Conservation (phyloP, 35 echinoderm and acorn worm genomes). For the Apostichopus japonicus region DNA sequence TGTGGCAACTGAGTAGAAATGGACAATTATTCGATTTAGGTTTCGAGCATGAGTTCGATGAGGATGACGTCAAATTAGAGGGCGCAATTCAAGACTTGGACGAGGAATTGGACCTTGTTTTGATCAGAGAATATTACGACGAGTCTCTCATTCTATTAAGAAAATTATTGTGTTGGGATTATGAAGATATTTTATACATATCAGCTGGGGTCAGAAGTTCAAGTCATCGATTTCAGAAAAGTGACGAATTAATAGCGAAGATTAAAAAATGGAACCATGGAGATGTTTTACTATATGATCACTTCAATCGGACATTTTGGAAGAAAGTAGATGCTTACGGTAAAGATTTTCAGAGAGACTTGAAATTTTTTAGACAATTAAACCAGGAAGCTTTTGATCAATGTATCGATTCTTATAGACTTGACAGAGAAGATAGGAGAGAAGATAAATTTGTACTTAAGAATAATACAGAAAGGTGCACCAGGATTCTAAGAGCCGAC, state of each 20-base stretch:
- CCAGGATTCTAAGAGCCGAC: too few relatives aligned
- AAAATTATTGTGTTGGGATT: slow-evolving; percentile 18
- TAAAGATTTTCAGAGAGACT: background rate
- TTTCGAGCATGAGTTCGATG: slow-evolving; percentile 62
- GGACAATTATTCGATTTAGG: slow-evolving; percentile 75
- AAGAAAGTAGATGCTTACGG: too few relatives aligned
- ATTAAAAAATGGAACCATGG: too few relatives aligned
- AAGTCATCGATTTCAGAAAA: too few relatives aligned
- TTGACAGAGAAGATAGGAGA: too few relatives aligned
- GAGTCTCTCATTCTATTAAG: slow-evolving; percentile 4
- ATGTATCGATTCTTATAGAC: too few relatives aligned
- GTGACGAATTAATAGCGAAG: too few relatives aligned
- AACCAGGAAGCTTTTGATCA: background rate
- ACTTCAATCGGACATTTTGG: too few relatives aligned
- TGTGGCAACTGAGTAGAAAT: slow-evolving; percentile 16
- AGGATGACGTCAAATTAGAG: slow-evolving; percentile 31
- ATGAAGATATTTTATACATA: slow-evolving; percentile 17
- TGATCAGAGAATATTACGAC: slow-evolving; percentile 20
- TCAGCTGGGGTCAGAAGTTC: too few relatives aligned
- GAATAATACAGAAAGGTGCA: too few relatives aligned
- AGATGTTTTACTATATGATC: too few relatives aligned
- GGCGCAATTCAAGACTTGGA: background rate
- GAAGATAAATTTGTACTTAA: too few relatives aligned
- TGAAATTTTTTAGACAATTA: background rate
- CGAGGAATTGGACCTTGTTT: background rate